These are phyloP conservation scores for Meleagris gallopavo DNA, from an alignment of 2,113 vertebrate species.

Conservation along the genomic window DNA sequence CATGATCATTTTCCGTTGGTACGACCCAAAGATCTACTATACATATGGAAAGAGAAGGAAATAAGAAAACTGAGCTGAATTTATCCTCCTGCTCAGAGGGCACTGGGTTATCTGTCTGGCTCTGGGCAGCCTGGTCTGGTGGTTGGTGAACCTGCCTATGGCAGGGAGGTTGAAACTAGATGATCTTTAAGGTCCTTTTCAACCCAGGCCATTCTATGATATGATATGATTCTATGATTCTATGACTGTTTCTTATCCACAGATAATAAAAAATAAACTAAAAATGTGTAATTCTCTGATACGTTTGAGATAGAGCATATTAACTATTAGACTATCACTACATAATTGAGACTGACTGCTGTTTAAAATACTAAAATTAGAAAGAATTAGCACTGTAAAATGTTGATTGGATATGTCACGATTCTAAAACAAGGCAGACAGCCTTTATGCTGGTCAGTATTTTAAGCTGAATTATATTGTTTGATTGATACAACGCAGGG, in stretches of 20 bases:
- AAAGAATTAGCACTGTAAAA: neutral
- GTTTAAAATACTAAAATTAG: neutral
- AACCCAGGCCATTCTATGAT: too few species aligned
- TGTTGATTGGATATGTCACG: neutral
- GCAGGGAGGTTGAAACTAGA: too few species aligned
- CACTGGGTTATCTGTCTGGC: neutral
- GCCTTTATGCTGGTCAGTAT: slow-evolving; percentile 30
- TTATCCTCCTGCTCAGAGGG: neutral
- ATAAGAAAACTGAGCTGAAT: neutral
- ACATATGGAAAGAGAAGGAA: neutral
- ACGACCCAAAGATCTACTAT: neutral
- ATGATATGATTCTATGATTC: too few species aligned
- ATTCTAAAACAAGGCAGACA: slow-evolving; percentile 12
- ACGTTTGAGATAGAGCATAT: neutral
- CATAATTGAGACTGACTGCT: neutral
- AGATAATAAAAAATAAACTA: neutral
- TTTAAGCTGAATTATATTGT: slow-evolving; percentile 31
- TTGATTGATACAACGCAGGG: neutral
- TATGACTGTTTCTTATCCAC: neutral
- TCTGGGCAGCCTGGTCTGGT: too few species aligned
- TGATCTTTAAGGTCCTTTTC: too few species aligned
- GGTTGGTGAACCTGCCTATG: too few species aligned
- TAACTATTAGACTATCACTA: neutral
- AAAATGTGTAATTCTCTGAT: neutral
- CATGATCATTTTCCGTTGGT: neutral